A percentile compares a stretch with the other conserved stretches of the same genome.
These are phyloP conservation scores for Congeria kusceri DNA, from an alignment of 2,888 invertebrate species.

Conservation along the genomic window DNA sequence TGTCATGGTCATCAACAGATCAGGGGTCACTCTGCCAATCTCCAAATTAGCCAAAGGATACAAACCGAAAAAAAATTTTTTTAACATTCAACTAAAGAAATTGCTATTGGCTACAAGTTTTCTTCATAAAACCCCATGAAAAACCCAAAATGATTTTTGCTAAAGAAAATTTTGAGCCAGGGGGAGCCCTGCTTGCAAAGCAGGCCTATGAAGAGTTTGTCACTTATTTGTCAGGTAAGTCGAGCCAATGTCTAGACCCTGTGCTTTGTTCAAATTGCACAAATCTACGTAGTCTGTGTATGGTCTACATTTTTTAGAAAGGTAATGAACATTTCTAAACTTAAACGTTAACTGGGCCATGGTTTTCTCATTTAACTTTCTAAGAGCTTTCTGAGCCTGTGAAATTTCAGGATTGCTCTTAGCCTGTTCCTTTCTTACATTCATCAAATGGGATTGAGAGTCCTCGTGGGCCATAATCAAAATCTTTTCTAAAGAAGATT, in stretches of 20 bases:
- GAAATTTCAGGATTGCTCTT: not conserved
- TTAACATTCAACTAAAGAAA: too few species aligned
- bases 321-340: not conserved
- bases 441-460: not conserved
- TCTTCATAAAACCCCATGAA: too few species aligned
- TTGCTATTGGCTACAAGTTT: too few species aligned
- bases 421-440: too few species aligned
- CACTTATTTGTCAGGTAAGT: not conserved
- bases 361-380: not conserved
- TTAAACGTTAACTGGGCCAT: not conserved
- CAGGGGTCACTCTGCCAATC: too few species aligned
- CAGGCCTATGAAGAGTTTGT: too few species aligned
- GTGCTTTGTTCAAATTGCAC: not conserved
- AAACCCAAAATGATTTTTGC: too few species aligned
- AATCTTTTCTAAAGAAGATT: not conserved
- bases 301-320: not conserved
- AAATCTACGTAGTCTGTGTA: not conserved
- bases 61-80: too few species aligned
- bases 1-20: too few species aligned
- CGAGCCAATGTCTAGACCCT: constrained; percentile 3
- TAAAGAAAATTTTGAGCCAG: too few species aligned
- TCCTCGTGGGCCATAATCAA: not conserved
- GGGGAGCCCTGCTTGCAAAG: too few species aligned
- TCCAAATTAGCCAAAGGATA: too few species aligned
- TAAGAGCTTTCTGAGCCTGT: not conserved